Conservation (phyloP, 2,888 invertebrate species). For the Dexiosoma caninum region DNA sequence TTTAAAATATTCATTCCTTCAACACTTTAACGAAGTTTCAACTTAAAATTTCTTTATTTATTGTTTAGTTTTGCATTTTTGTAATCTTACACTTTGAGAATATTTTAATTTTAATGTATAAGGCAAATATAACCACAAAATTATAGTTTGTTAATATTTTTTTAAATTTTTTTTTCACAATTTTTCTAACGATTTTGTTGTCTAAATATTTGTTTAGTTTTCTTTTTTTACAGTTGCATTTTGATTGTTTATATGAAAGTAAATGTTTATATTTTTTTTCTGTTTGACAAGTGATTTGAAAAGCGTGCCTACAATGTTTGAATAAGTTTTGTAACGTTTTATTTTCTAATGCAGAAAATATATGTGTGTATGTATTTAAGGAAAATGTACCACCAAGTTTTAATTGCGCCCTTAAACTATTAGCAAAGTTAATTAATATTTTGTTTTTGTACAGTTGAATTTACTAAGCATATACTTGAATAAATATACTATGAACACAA, state of each 20-base stretch:
- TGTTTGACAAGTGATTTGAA: conserved; percentile 34
- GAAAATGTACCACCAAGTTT: too few relatives aligned
- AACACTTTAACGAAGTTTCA: conserved; percentile 1
- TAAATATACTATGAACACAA: too few relatives aligned
- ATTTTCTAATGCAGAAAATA: neutral
- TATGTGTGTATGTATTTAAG: too few relatives aligned
- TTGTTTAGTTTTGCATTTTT: neutral
- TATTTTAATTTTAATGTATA: neutral
- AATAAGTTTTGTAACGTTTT: neutral
- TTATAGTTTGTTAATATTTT: conserved; percentile 20
- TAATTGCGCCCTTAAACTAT: too few relatives aligned
- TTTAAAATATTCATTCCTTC: conserved; percentile 1
- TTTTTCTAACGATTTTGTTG: conserved; percentile 16
- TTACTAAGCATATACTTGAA: too few relatives aligned
- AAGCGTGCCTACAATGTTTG: conserved; percentile 5
- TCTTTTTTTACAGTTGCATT: conserved; percentile 14
- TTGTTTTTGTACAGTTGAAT: too few relatives aligned
- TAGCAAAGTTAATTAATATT: too few relatives aligned
- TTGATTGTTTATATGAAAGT: conserved; percentile 28
- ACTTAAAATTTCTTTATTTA: neutral
- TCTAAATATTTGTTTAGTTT: conserved; percentile 30
- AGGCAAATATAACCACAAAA: conserved; percentile 35
- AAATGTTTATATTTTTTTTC: conserved; percentile 27
- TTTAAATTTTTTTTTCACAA: conserved; percentile 1
- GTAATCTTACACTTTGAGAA: neutral